phyloP scores from a whole-genome alignment of 2,113 vertebrate genomes.

The Pachypanchax playfairii region DNA sequence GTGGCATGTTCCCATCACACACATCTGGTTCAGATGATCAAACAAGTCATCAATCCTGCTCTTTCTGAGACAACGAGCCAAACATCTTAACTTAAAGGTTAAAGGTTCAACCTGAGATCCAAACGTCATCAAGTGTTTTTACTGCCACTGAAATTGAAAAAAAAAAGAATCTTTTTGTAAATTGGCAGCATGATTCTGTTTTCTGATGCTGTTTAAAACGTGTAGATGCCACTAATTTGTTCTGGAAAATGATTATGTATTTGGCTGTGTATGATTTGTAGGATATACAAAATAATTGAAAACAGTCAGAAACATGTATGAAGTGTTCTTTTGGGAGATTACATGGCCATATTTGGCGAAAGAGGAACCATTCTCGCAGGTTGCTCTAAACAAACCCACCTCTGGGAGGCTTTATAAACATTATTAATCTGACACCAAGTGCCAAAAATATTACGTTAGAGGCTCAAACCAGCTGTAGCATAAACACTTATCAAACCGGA shows the following conservation, averaged over 20 bases:
- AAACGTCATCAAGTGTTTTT: not conserved
- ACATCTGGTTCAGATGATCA: conserved; percentile 70
- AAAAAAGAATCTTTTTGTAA: not conserved
- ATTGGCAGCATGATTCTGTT: not conserved
- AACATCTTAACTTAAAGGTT: conserved; percentile 28
- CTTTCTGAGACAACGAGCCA: conserved; percentile 51
- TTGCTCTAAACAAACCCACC: no score
- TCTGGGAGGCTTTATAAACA: no score
- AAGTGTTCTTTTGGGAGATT: not conserved
- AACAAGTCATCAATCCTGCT: conserved; percentile 52
- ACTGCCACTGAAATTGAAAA: conserved; percentile 1
- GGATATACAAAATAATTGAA: no score
- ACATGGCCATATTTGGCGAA: not conserved
- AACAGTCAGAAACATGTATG: not conserved
- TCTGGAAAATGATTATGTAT: not conserved
- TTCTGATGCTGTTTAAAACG: not conserved
- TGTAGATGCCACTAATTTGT: not conserved
- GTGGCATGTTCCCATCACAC: conserved; percentile 52
- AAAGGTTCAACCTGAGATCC: conserved; percentile 18
- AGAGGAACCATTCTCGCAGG: not conserved
- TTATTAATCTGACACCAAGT: no score
- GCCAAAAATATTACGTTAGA: no score
- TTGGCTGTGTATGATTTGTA: no score
- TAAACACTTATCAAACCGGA: no score
- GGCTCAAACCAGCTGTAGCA: no score